Conservation (phyloP, 2,888 invertebrate species). For the Metacarcinus magister region DNA sequence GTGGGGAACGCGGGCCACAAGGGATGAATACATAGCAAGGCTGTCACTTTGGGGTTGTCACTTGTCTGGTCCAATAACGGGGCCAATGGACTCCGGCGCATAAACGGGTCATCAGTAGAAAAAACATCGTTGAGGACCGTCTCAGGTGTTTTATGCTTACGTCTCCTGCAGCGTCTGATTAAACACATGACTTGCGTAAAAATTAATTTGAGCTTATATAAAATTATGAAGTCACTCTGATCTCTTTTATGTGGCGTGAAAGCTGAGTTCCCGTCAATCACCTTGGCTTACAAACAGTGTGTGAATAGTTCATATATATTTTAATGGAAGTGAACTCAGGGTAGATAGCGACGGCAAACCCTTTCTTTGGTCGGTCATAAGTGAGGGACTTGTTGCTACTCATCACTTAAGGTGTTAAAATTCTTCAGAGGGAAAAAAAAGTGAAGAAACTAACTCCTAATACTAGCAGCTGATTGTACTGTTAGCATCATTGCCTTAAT, state of each 20-base stretch:
- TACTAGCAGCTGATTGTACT: not conserved
- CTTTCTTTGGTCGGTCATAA: not conserved
- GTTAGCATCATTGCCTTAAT: not conserved
- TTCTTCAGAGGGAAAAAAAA: not conserved
- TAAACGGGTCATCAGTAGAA: not conserved
- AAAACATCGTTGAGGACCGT: not conserved
- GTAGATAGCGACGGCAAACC: not conserved
- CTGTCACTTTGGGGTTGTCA: not conserved
- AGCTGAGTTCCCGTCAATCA: not conserved
- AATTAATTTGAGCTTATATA: conserved; percentile 13
- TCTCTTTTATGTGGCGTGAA: conserved; percentile 1
- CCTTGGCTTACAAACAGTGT: not conserved
- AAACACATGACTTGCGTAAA: conserved; percentile 14
- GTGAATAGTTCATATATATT: not conserved
- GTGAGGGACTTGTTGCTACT: not conserved
- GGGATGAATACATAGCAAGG: not conserved
- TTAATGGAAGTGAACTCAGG: conserved; percentile 26
- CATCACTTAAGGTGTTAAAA: not conserved
- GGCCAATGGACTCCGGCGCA: not conserved
- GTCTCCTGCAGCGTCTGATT: conserved; percentile 14
- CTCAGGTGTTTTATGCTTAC: not conserved
- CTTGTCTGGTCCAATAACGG: conserved; percentile 8
- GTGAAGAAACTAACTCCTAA: not conserved
- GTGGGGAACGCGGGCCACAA: not conserved
- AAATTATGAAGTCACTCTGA: conserved; percentile 4